Conservation (phyloP, 2,113 vertebrate genomes). For the Mirza zaza region DNA sequence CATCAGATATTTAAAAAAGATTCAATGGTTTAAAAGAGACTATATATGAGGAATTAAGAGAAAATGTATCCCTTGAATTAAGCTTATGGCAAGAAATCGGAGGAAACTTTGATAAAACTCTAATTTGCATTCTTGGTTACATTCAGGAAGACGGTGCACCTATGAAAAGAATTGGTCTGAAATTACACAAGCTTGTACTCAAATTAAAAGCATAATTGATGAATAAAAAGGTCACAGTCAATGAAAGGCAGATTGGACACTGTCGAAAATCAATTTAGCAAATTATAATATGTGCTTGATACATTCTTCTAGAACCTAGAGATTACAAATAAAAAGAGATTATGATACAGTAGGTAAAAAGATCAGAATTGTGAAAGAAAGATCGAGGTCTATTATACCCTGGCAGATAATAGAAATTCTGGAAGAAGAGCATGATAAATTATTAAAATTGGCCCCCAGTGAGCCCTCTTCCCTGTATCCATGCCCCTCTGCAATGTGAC, state of each 20-base stretch:
- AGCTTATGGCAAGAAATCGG: not conserved
- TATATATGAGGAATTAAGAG: not conserved
- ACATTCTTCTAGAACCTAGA: not conserved
- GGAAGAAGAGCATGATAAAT: not conserved
- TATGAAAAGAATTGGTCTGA: not conserved
- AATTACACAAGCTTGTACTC: not conserved
- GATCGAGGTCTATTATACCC: not conserved
- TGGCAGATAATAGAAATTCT: not conserved
- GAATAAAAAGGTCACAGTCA: not conserved
- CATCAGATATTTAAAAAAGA: not conserved
- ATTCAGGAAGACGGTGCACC: not conserved
- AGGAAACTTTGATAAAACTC: constrained; percentile 10
- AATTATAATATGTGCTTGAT: not conserved
- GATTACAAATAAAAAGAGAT: not conserved
- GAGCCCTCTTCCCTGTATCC: not conserved
- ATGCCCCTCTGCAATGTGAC: not conserved
- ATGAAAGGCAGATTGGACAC: not conserved
- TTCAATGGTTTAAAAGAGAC: constrained; percentile 8
- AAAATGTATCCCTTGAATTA: not conserved
- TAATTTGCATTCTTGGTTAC: not conserved
- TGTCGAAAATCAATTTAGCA: not conserved
- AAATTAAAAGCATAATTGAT: not conserved
- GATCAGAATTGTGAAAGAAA: not conserved
- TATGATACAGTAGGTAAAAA: not conserved
- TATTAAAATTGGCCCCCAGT: not conserved